These are phyloP conservation scores for Apodemia duryi DNA, from an alignment of 2,888 invertebrate species.

Conservation along the genomic window DNA sequence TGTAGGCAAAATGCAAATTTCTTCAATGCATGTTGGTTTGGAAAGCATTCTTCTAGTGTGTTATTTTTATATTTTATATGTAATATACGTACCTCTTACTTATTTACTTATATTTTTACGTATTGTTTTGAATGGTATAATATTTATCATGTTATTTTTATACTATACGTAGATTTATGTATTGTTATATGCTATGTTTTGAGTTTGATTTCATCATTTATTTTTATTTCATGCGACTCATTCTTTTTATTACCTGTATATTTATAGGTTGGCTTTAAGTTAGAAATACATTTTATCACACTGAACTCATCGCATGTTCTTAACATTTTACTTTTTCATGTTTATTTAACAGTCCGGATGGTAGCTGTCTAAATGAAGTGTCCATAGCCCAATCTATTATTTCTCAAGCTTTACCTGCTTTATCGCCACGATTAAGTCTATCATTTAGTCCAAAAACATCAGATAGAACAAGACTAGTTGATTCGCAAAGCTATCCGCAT, in stretches of 20 bases:
- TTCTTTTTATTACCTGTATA: constrained; percentile 13
- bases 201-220: constrained; percentile 25
- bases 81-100: constrained; percentile 25
- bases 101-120: constrained; percentile 21
- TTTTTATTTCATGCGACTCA: constrained; percentile 19
- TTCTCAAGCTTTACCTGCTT: constrained; percentile 74
- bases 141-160: constrained; percentile 20
- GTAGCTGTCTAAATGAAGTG: constrained; percentile 75
- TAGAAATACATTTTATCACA: constrained; percentile 16
- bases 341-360: constrained; percentile 64
- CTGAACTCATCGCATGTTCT: constrained; percentile 39
- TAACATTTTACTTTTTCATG: constrained; percentile 43
- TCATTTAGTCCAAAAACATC: constrained; percentile 69
- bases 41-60: constrained; percentile 71
- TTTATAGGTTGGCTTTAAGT: constrained; percentile 27
- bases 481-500: constrained; percentile 45
- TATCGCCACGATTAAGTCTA: constrained; percentile 65
- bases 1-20: constrained; percentile 18
- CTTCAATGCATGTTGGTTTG: constrained; percentile 42
- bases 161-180: constrained; percentile 19
- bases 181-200: constrained; percentile 25
- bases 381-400: constrained; percentile 77
- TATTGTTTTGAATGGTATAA: constrained; percentile 24
- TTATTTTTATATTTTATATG: constrained; percentile 26
- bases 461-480: constrained; percentile 70